A percentile compares a stretch with the other conserved stretches of the same genome.
Conservation (phyloP, 1,140 invertebrate species). For the Drosophila gunungcola region DNA sequence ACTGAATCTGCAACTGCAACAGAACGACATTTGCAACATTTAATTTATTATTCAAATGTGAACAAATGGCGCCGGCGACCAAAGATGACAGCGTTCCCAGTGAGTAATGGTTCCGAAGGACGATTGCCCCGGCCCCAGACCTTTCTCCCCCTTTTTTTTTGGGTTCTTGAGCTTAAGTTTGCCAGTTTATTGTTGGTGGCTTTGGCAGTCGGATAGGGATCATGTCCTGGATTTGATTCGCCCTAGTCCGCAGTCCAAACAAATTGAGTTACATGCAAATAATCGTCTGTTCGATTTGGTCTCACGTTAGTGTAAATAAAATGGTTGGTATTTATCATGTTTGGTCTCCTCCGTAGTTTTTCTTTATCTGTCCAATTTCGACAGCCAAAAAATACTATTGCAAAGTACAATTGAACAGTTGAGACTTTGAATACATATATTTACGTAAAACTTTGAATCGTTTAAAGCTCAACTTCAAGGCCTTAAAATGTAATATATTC, state of each 20-base stretch:
- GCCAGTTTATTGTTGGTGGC: conserved; percentile 30
- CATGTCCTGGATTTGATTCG: conserved; percentile 55
- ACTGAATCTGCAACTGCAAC: conserved; percentile 44
- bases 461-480: too few relatives aligned
- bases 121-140: conserved; percentile 51
- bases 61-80: conserved; percentile 73
- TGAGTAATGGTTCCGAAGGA: conserved; percentile 69
- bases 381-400: conserved; percentile 11
- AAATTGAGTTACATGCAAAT: conserved; percentile 79
- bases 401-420: neutral
- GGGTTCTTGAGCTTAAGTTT: conserved; percentile 36
- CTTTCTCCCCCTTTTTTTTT: neutral
- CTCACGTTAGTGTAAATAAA: conserved; percentile 43
- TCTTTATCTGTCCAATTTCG: conserved; percentile 4
- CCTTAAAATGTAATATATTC: neutral
- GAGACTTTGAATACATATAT: neutral
- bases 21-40: conserved; percentile 75
- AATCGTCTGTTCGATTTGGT: conserved; percentile 69
- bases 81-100: conserved; percentile 70
- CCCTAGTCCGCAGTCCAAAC: conserved; percentile 45
- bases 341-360: neutral
- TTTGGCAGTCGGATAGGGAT: conserved; percentile 40
- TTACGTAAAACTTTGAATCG: too few relatives aligned
- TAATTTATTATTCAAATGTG: conserved; percentile 83
- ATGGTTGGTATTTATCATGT: conserved; percentile 53